A percentile compares a stretch with the other conserved stretches of the same genome.
Evolutionary conservation across 2,113 vertebrate species (phyloP).

Genomic region (Prolemur simus): DNA sequence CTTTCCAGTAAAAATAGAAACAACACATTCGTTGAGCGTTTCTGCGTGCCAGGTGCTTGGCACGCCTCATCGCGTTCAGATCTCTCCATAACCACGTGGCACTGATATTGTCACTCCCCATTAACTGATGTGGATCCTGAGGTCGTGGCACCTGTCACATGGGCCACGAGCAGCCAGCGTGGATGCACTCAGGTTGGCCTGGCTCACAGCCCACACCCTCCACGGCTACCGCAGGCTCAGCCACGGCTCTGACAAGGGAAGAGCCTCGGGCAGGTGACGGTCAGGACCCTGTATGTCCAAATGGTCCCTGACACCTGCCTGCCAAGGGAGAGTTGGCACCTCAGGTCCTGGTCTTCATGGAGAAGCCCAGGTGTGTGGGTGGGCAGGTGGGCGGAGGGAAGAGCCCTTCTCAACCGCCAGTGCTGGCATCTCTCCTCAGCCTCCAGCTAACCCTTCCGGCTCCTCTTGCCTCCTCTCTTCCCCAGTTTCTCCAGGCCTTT

Average conservation of each 20-base stretch:
- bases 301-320: not conserved
- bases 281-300: not conserved
- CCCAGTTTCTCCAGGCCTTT: not conserved
- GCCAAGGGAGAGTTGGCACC: accelerated
- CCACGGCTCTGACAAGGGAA: not conserved
- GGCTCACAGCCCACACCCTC: not conserved
- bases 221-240: too few species aligned
- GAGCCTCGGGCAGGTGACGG: accelerated
- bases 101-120: not conserved
- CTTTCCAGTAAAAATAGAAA: conserved; percentile 45
- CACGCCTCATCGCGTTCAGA: accelerated
- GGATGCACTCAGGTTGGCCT: not conserved
- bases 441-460: accelerated
- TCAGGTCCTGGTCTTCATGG: not conserved
- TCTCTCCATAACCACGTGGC: accelerated
- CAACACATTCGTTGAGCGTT: not conserved
- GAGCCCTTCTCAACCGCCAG: not conserved
- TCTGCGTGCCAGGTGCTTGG: not conserved
- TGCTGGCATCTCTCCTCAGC: accelerated
- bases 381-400: accelerated
- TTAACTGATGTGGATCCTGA: not conserved
- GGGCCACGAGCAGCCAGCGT: not conserved
- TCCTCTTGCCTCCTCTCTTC: not conserved
- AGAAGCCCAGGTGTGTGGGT: accelerated
- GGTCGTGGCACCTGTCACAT: accelerated